phyloP scores from a whole-genome alignment of 2,797 vertebrate species.

The Leptoclinus maculatus region DNA sequence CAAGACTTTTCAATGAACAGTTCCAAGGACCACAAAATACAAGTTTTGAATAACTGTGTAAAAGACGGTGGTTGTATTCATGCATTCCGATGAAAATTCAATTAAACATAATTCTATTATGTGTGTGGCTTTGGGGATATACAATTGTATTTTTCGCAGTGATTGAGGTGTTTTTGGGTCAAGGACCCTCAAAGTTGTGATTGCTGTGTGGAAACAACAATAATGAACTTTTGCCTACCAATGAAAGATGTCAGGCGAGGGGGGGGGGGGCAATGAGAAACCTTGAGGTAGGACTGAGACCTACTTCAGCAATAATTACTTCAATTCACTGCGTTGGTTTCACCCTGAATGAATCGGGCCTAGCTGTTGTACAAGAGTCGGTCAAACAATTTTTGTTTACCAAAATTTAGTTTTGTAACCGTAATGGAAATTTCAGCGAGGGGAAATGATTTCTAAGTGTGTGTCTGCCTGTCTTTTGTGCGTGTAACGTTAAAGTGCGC shows the following conservation, averaged over 20 bases:
- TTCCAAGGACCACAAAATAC: conserved; percentile 51
- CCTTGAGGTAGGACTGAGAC: conserved; percentile 70
- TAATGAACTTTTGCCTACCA: conserved; percentile 61
- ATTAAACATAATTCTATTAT: conserved; percentile 55
- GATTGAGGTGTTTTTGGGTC: conserved; percentile 63
- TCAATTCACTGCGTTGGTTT: conserved; percentile 49
- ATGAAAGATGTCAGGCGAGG: conserved; percentile 54
- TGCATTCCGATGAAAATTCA: conserved; percentile 50
- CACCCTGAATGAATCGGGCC: conserved; percentile 44
- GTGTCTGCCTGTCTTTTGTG: conserved; percentile 9
- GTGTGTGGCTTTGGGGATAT: conserved; percentile 43
- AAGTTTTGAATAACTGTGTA: conserved; percentile 53
- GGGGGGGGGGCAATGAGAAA: conserved; percentile 47
- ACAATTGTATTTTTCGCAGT: conserved; percentile 45
- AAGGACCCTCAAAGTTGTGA: conserved; percentile 60
- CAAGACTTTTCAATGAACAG: conserved; percentile 48
- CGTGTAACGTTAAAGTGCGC: neutral
- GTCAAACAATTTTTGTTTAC: conserved; percentile 46
- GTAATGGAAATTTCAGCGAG: conserved; percentile 33
- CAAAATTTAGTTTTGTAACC: conserved; percentile 46
- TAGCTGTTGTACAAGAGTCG: conserved; percentile 37
- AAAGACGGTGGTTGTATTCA: conserved; percentile 50
- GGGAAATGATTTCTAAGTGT: conserved; percentile 12
- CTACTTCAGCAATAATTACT: conserved; percentile 63
- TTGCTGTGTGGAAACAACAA: conserved; percentile 45